phyloP scores from a whole-genome alignment of 2,113 vertebrate genomes.

The Carollia perspicillata region DNA sequence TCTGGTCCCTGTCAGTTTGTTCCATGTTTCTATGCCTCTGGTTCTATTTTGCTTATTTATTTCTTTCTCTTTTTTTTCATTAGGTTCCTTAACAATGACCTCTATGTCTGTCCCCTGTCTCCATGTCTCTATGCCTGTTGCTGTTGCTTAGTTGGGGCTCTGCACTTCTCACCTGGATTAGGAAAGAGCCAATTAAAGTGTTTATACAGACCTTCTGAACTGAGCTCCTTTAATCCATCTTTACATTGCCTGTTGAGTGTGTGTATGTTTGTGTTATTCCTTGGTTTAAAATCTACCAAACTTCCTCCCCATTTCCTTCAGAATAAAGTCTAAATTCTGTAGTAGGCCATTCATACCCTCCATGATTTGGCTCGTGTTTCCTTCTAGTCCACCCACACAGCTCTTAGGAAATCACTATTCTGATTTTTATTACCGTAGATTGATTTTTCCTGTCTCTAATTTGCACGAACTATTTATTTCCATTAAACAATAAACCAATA shows the following conservation, averaged over 20 bases:
- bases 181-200: not conserved
- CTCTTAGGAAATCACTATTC: not conserved
- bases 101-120: not conserved
- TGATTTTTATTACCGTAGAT: not conserved
- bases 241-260: not conserved
- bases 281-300: not conserved
- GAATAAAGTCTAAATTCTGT: not conserved
- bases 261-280: not conserved
- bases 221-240: not conserved
- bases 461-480: conserved; percentile 32
- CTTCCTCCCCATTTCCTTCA: not conserved
- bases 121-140: not conserved
- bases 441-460: conserved; percentile 16
- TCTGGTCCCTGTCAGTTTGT: no score
- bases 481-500: not conserved
- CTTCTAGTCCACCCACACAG: not conserved
- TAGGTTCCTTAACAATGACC: not conserved
- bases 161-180: not conserved
- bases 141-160: not conserved
- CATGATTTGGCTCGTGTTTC: not conserved
- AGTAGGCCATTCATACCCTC: not conserved
- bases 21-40: no score
- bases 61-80: no score
- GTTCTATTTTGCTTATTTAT: no score
- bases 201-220: not conserved